Evolutionary conservation across 2,888 invertebrate species (phyloP), one percentile per base, ranked within the genome.

Genomic region (Metopia argyrocephala): DNA sequence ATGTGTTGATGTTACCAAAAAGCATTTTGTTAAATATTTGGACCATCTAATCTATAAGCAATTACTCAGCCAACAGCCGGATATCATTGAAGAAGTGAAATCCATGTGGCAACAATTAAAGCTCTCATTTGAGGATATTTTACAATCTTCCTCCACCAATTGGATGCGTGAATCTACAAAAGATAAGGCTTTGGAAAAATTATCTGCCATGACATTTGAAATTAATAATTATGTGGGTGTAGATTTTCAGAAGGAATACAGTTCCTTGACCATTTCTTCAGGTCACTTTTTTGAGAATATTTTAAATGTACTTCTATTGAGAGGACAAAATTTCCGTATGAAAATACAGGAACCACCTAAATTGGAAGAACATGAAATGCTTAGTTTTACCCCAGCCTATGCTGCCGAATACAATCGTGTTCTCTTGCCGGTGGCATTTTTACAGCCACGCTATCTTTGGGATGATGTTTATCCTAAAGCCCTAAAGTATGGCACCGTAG

Each of bases 401-500:
- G 76, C 84, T 3, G 27, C 84, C 0, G 85, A 86, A 48, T 82
- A 84, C 2, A 90, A 90, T 75, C 76, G 78, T 0, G 87, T 89
- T 0, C 64, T 85, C 0, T 82, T 89, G 2, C 86, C 89, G 0
- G 82, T 87, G 28, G 84, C 85, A 0, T 83, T 86, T 54, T 80
- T 89, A 73, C 89, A 89, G 62, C 88, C 88, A 5, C 88, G 86
- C 15, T 87, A 85, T 50, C 83, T 88, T 27, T 89, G 87, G 84
- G 88, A 89, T 74, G 84, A 86, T 21, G 73, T 83, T 5, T 89
- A 88, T 56, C 89, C 89, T 0, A 76, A 78, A 27, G 87, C 89
- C 0, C 81, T 89, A 2, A 88, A 87, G 31, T 89, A 85, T 50
- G 86, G 85, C 27, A 86, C 89, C 0, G 79, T 89, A 1, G 89